Conservation (phyloP, 2,113 vertebrate species). For the Bettongia penicillata region DNA sequence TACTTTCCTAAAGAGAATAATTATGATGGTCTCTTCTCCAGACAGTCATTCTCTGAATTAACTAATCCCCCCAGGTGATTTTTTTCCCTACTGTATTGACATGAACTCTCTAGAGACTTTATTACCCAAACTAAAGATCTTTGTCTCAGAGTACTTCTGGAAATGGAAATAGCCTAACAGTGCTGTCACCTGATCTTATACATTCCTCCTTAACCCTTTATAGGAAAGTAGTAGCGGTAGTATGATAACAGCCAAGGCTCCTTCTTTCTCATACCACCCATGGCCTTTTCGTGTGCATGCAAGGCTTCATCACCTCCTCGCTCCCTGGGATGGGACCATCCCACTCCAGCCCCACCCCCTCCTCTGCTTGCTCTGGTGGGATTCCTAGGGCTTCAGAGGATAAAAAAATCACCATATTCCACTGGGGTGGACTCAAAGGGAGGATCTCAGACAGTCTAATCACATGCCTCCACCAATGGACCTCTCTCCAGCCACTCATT, state of each 20-base stretch:
- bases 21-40: slow-evolving; percentile 50
- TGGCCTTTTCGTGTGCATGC: background rate
- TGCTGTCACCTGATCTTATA: slow-evolving; percentile 48
- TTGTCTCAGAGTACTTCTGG: slow-evolving; percentile 57
- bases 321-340: background rate
- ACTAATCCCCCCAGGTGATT: slow-evolving; percentile 47
- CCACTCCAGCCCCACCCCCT: background rate
- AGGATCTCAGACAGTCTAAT: background rate
- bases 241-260: background rate
- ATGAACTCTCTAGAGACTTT: slow-evolving; percentile 42
- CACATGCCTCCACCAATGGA: background rate
- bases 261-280: background rate
- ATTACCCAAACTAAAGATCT: slow-evolving; percentile 49
- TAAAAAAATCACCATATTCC: background rate
- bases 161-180: slow-evolving; percentile 44
- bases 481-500: background rate
- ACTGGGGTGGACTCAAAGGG: background rate
- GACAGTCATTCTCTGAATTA: slow-evolving; percentile 52
- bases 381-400: background rate
- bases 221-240: slow-evolving; percentile 50
- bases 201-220: slow-evolving; percentile 46
- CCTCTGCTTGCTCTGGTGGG: background rate
- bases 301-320: background rate
- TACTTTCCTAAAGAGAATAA: slow-evolving; percentile 69
- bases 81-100: slow-evolving; percentile 46